Conservation (phyloP, 2,888 invertebrate genomes). For the Amiota communis region DNA sequence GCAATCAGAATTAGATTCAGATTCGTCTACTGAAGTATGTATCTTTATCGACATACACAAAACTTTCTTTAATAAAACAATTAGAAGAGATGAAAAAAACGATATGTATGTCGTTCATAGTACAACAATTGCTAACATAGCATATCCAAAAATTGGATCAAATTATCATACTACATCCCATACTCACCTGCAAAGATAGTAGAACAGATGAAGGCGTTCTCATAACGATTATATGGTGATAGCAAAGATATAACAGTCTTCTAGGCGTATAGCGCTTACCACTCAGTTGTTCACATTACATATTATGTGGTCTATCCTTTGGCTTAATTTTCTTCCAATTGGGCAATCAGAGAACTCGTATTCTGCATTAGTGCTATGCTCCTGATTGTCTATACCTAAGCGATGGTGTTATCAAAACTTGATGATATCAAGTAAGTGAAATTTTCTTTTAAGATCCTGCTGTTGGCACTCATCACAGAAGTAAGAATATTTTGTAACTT, state of each 20-base stretch:
- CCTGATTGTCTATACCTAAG: constrained; percentile 80
- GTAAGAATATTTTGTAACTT: too few relatives aligned
- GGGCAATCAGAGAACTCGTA: constrained; percentile 79
- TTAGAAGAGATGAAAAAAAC: too few relatives aligned
- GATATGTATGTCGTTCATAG: too few relatives aligned
- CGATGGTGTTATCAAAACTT: constrained; percentile 74
- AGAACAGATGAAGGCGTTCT: constrained; percentile 75
- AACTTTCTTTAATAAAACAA: too few relatives aligned
- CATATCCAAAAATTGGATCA: too few relatives aligned
- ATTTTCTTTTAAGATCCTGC: constrained; percentile 75
- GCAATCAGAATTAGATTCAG: too few relatives aligned
- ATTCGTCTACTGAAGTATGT: too few relatives aligned
- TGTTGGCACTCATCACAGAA: too few relatives aligned
- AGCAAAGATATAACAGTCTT: constrained; percentile 75
- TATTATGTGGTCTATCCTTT: constrained; percentile 76
- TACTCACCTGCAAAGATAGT: constrained; percentile 56
- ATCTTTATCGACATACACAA: too few relatives aligned
- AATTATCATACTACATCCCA: too few relatives aligned
- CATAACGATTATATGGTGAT: constrained; percentile 69
- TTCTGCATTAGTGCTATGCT: constrained; percentile 80
- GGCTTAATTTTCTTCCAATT: constrained; percentile 77
- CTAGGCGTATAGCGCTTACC: constrained; percentile 76
- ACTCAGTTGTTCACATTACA: constrained; percentile 79
- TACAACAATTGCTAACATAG: too few relatives aligned
- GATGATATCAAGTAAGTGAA: background rate